Conservation (phyloP, 2,888 invertebrate genomes). For the Cephus pygmeus region DNA sequence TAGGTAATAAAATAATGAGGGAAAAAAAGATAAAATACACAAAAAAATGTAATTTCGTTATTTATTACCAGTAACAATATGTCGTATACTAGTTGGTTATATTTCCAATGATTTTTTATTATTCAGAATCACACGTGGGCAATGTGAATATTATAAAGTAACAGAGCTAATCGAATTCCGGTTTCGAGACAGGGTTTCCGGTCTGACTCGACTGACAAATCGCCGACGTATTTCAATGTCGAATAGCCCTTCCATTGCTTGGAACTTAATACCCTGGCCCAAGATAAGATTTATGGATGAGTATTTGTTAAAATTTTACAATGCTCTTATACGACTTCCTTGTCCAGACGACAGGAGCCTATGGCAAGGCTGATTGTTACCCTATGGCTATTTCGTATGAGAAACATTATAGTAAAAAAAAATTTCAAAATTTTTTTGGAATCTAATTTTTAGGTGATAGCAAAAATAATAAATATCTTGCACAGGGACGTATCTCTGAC, state of each 20-base stretch:
- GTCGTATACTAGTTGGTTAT: background rate
- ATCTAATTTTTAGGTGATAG: background rate
- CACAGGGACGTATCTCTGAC: background rate
- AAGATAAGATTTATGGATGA: background rate
- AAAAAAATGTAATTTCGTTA: background rate
- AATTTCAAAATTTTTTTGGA: background rate
- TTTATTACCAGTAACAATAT: background rate
- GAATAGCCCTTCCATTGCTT: background rate
- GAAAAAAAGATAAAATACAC: background rate
- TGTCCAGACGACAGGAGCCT: background rate
- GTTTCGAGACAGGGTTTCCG: background rate
- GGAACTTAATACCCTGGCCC: background rate
- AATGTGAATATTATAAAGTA: background rate
- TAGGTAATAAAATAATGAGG: background rate
- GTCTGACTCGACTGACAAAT: background rate
- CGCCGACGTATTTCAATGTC: background rate
- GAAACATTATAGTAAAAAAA: background rate
- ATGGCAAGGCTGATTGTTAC: background rate
- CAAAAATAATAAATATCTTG: background rate
- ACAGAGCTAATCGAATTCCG: background rate
- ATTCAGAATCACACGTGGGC: background rate
- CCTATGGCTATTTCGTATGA: background rate
- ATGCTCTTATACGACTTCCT: background rate
- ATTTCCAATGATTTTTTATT: background rate
- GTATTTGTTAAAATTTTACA: background rate